Percentiles rank a stretch among this genome's conserved stretches.
Evolutionary conservation across 2,797 vertebrate genomes (phyloP).

Genomic region (Aselliscus stoliczkanus): DNA sequence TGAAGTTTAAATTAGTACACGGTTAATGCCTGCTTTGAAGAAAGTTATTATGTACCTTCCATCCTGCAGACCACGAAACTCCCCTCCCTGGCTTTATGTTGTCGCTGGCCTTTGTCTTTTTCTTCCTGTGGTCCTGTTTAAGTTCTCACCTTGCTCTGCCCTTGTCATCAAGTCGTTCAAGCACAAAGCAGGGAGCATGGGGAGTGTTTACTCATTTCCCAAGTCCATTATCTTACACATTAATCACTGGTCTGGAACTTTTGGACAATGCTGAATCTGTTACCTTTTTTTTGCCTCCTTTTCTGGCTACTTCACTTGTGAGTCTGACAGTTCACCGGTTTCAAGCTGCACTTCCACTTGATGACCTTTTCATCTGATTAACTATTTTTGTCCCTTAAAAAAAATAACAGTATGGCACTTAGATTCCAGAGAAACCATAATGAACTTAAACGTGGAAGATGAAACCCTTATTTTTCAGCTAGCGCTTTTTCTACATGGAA

Average conservation of each 20-base stretch:
- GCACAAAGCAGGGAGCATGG: constrained; percentile 98
- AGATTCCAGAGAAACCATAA: constrained; percentile 47
- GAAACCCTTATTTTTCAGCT: neutral
- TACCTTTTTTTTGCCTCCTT: constrained; percentile 74
- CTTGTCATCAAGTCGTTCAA: constrained; percentile 99
- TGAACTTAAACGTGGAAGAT: neutral
- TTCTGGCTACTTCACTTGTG: constrained; percentile 79
- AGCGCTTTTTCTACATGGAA: neutral
- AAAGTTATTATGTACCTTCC: constrained; percentile 62
- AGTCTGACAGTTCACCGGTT: constrained; percentile 79
- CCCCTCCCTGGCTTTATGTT: constrained; percentile 76
- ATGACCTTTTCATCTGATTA: constrained; percentile 81
- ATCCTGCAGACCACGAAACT: constrained; percentile 65
- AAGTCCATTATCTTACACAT: constrained; percentile 99
- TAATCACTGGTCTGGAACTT: constrained; percentile 99
- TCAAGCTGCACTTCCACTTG: constrained; percentile 75
- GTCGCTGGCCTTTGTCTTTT: constrained; percentile 86
- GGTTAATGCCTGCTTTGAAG: constrained; percentile 26
- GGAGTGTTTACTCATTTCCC: constrained; percentile 99
- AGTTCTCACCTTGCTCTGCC: constrained; percentile 99
- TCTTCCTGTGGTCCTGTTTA: constrained; percentile 92
- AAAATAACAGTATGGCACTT: constrained; percentile 3
- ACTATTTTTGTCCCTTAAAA: constrained; percentile 69
- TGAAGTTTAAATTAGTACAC: neutral
- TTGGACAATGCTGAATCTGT: constrained; percentile 97